Evolutionary conservation across 2,797 vertebrate genomes (phyloP).

Genomic region (Notamacropus eugenii): DNA sequence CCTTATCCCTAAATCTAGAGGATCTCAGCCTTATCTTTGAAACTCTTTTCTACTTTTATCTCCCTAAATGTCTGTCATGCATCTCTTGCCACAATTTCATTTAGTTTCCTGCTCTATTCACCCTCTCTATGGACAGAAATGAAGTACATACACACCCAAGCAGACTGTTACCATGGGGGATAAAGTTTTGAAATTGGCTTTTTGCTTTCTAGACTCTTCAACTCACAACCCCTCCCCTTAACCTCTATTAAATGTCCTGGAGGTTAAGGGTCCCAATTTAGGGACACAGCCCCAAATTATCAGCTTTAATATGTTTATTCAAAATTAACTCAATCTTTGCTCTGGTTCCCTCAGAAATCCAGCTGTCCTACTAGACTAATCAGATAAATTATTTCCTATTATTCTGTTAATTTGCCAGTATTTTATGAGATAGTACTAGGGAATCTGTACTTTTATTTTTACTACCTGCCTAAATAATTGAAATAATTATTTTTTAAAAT

Average conservation of each 20-base stretch:
- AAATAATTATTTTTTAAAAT: background rate
- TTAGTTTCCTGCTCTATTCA: slow-evolving; percentile 35
- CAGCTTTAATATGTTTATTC: background rate
- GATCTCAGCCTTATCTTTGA: slow-evolving; percentile 51
- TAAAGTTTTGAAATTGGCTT: slow-evolving; percentile 15
- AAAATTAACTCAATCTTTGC: background rate
- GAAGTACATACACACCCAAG: background rate
- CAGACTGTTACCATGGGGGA: background rate
- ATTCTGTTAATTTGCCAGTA: background rate
- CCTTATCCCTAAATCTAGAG: slow-evolving; percentile 60
- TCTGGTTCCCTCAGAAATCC: background rate
- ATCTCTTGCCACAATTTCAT: slow-evolving; percentile 37
- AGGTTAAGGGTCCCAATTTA: background rate
- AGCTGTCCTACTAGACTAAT: background rate
- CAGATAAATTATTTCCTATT: background rate
- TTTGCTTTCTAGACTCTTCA: background rate
- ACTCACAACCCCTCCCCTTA: background rate
- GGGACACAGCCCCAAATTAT: background rate
- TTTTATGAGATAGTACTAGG: background rate
- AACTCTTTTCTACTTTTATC: slow-evolving; percentile 55
- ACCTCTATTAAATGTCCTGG: background rate
- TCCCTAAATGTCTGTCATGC: slow-evolving; percentile 57
- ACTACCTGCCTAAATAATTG: background rate
- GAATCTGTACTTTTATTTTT: background rate
- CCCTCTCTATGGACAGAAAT: background rate